phyloP scores from a whole-genome alignment of 2,113 vertebrate genomes.

The Nannospalax galili region DNA sequence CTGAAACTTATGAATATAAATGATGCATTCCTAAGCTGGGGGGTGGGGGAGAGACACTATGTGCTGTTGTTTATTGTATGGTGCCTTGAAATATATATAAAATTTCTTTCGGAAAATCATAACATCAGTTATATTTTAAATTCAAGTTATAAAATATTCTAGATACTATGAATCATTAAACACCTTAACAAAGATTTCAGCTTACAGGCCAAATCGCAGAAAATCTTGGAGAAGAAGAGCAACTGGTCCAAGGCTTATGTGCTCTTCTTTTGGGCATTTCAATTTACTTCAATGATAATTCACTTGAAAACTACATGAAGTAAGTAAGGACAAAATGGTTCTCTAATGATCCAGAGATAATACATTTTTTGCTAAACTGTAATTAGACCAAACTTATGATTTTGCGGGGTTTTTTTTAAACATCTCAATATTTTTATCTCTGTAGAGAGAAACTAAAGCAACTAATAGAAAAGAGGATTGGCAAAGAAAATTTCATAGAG shows the following conservation, averaged over 20 bases:
- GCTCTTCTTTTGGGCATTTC: slow-evolving; percentile 97
- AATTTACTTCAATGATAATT: slow-evolving; percentile 99
- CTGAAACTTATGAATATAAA: neutral
- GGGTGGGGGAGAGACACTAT: neutral
- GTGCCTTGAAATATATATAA: neutral
- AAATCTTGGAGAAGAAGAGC: slow-evolving; percentile 97
- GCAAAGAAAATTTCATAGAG: slow-evolving; percentile 98
- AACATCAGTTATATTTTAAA: slow-evolving; percentile 13
- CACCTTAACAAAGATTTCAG: slow-evolving; percentile 90
- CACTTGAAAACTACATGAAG: slow-evolving; percentile 97
- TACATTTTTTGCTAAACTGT: neutral
- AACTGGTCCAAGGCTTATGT: slow-evolving; percentile 97
- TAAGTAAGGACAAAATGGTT: slow-evolving; percentile 82
- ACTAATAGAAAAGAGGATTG: slow-evolving; percentile 98
- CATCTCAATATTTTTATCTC: slow-evolving; percentile 24
- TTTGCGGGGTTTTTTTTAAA: neutral
- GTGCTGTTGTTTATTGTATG: neutral
- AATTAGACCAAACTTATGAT: neutral
- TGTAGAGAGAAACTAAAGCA: slow-evolving; percentile 98
- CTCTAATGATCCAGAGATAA: neutral
- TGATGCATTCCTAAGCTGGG: neutral
- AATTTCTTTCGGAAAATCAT: neutral
- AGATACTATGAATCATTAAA: neutral
- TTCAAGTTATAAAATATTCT: slow-evolving; percentile 45
- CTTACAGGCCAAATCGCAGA: slow-evolving; percentile 98